Evolutionary conservation across 2,113 vertebrate species (phyloP).

Genomic region (Apodemus sylvaticus): DNA sequence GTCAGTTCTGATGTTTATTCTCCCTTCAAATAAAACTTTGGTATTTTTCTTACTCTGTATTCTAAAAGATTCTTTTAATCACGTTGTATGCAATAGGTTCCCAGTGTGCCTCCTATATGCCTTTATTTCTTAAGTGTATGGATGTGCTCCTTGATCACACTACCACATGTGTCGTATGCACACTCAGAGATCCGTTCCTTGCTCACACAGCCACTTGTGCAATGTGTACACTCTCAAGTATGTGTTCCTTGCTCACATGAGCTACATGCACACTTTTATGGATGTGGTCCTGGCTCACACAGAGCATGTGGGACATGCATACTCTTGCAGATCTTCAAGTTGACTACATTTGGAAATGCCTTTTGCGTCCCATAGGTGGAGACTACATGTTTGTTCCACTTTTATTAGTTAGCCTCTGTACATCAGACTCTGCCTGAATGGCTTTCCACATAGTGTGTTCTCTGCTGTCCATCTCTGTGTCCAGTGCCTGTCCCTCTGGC

Average conservation of each 20-base stretch:
- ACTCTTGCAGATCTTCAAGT: not conserved
- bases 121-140: not conserved
- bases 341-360: not conserved
- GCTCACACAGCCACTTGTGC: accelerated
- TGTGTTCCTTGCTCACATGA: too few species aligned
- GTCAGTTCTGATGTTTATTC: accelerated
- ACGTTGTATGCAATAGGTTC: not conserved
- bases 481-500: not conserved
- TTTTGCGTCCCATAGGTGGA: not conserved
- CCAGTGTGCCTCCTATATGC: not conserved
- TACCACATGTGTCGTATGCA: accelerated
- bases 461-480: not conserved
- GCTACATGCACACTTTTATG: too few species aligned
- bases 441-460: not conserved
- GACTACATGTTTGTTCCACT: accelerated
- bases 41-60: not conserved
- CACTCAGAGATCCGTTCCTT: not conserved
- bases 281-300: too few species aligned
- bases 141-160: not conserved
- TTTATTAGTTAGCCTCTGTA: not conserved
- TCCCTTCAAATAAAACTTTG: not conserved
- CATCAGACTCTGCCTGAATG: not conserved
- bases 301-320: accelerated
- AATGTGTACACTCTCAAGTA: accelerated
- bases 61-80: not conserved